phyloP scores from a whole-genome alignment of 2,888 invertebrate species.

The Leptinotarsa tumamoca region DNA sequence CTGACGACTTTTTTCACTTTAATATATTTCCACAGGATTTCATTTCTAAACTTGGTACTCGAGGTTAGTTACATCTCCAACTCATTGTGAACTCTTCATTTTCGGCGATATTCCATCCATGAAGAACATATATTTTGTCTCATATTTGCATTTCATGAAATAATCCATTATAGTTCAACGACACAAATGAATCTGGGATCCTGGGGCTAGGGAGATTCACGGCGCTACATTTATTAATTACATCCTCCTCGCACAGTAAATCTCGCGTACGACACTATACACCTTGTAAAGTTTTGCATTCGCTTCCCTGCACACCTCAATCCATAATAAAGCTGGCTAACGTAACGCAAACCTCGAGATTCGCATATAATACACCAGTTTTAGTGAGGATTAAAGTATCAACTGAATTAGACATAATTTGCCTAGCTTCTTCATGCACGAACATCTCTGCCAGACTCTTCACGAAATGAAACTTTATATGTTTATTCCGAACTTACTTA shows the following conservation, averaged over 20 bases:
- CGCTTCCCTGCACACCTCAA: slow-evolving; percentile 8
- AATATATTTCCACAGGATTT: too few species aligned
- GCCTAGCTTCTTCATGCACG: slow-evolving; percentile 29
- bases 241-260: background rate
- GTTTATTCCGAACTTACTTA: slow-evolving; percentile 8
- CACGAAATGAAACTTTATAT: slow-evolving; percentile 5
- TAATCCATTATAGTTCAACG: too few species aligned
- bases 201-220: background rate
- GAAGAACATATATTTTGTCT: too few species aligned
- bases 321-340: slow-evolving; percentile 19
- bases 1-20: too few species aligned
- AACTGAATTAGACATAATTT: slow-evolving; percentile 35
- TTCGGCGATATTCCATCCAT: too few species aligned
- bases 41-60: too few species aligned
- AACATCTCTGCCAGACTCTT: slow-evolving; percentile 18
- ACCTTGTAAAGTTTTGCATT: slow-evolving; percentile 16
- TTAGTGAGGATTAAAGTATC: slow-evolving; percentile 31
- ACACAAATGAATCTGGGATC: too few species aligned
- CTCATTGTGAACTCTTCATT: too few species aligned
- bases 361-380: slow-evolving; percentile 25
- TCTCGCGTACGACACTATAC: background rate
- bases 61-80: too few species aligned
- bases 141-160: too few species aligned
- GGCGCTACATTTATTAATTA: background rate
- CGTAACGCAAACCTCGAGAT: slow-evolving; percentile 16